Percentiles rank a stretch among this genome's conserved stretches.
These are phyloP conservation scores for Ectobius pallidus DNA, from an alignment of 2,888 invertebrate species.

Conservation along the genomic window DNA sequence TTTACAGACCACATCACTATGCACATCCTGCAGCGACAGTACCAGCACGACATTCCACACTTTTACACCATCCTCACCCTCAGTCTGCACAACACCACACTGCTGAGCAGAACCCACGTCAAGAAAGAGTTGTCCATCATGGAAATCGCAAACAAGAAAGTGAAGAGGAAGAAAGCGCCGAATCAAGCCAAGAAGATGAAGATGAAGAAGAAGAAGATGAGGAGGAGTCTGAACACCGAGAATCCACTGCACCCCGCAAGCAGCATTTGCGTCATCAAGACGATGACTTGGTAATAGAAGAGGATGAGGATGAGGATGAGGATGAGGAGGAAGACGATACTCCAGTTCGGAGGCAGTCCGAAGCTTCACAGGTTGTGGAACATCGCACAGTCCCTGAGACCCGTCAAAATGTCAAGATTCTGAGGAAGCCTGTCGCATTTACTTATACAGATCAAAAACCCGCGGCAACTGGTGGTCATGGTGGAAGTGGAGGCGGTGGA, in stretches of 20 bases:
- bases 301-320: neutral
- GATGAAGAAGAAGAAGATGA: slow-evolving; percentile 17
- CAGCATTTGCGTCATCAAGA: neutral
- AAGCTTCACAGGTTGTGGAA: slow-evolving; percentile 49
- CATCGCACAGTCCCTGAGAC: neutral
- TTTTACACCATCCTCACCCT: too few species aligned
- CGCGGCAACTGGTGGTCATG: neutral
- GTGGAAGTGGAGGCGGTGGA: neutral
- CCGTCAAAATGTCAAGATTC: neutral
- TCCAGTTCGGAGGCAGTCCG: slow-evolving; percentile 57
- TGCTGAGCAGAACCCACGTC: too few species aligned
- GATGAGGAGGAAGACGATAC: neutral
- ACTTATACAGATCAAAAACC: slow-evolving; percentile 13
- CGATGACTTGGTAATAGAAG: neutral
- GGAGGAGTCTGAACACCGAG: neutral
- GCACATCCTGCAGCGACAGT: too few species aligned
- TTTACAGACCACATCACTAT: too few species aligned
- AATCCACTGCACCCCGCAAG: neutral
- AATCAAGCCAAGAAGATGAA: neutral
- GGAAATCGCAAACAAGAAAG: too few species aligned
- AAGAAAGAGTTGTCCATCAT: too few species aligned
- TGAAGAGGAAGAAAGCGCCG: neutral
- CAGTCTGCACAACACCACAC: too few species aligned
- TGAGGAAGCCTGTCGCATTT: slow-evolving; percentile 9
- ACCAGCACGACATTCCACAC: too few species aligned